Evolutionary conservation across 2,888 invertebrate genomes (phyloP).

Genomic region (Schrankia costaestrigalis): DNA sequence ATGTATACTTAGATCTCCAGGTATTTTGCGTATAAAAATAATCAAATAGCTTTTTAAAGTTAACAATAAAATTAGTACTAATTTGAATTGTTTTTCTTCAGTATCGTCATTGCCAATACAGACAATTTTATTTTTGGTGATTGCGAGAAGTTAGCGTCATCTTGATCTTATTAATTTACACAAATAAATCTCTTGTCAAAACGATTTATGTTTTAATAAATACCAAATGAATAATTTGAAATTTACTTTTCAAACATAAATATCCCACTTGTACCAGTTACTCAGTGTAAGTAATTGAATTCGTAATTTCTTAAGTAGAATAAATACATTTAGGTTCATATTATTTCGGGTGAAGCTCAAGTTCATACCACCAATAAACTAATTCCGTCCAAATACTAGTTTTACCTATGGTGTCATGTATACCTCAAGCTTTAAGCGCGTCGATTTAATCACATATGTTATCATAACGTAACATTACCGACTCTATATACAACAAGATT

Average conservation of each 20-base stretch:
- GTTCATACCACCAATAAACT: slow-evolving; percentile 5
- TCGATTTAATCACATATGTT: slow-evolving; percentile 1
- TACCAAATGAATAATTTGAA: too few relatives aligned
- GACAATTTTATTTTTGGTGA: slow-evolving; percentile 12
- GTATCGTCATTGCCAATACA: slow-evolving; percentile 14
- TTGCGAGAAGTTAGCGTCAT: background rate
- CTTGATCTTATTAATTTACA: too few relatives aligned
- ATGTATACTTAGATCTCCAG: slow-evolving; percentile 49
- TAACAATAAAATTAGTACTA: slow-evolving; percentile 26
- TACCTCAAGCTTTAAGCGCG: background rate
- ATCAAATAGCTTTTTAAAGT: slow-evolving; percentile 28
- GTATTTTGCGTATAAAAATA: slow-evolving; percentile 32
- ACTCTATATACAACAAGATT: background rate
- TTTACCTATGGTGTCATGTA: background rate
- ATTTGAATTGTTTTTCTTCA: slow-evolving; percentile 18
- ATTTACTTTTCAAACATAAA: too few relatives aligned
- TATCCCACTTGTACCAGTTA: too few relatives aligned
- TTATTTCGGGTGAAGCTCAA: too few relatives aligned
- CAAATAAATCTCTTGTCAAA: too few relatives aligned
- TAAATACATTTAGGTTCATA: too few relatives aligned
- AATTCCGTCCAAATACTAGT: slow-evolving; percentile 1
- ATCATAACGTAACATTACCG: background rate
- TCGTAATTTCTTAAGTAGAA: too few relatives aligned
- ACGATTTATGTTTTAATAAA: too few relatives aligned
- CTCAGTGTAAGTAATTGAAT: too few relatives aligned